phyloP scores from a whole-genome alignment of 2,888 invertebrate species.

The Myopa tessellatipennis region DNA sequence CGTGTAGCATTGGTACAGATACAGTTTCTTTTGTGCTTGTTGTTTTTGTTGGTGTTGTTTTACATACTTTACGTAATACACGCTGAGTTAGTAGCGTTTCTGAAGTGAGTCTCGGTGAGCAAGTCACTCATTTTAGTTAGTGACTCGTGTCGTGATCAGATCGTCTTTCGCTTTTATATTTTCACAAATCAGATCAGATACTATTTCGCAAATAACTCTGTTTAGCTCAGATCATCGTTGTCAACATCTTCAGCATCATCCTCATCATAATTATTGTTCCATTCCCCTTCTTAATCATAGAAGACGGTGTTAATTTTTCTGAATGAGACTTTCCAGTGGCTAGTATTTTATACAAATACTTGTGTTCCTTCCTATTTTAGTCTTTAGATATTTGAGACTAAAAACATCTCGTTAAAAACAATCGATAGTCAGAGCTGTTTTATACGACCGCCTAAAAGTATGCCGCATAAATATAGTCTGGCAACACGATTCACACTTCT shows the following conservation, averaged over 20 bases:
- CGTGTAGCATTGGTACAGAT: constrained; percentile 7
- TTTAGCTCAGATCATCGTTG: not conserved
- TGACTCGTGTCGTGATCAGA: constrained; percentile 15
- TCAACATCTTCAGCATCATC: constrained; percentile 16
- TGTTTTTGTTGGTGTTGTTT: constrained; percentile 4
- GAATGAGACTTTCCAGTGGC: too few relatives aligned
- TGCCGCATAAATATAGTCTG: too few relatives aligned
- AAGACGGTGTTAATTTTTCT: too few relatives aligned
- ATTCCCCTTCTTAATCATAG: too few relatives aligned
- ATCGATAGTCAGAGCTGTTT: too few relatives aligned
- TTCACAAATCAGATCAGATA: not conserved
- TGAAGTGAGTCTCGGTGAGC: not conserved
- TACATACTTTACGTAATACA: not conserved
- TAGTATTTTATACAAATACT: too few relatives aligned
- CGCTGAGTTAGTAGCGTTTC: not conserved
- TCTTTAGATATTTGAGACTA: too few relatives aligned
- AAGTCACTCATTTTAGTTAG: not conserved
- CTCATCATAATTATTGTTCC: too few relatives aligned
- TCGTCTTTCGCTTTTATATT: constrained; percentile 3
- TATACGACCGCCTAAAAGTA: too few relatives aligned
- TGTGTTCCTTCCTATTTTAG: too few relatives aligned
- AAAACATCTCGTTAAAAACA: too few relatives aligned
- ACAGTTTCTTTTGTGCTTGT: constrained; percentile 17
- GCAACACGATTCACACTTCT: too few relatives aligned
- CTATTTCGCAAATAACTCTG: constrained; percentile 12